Base-by-base conservation (phyloP, 2,888 invertebrate species). In the Leptopilina myrica region DNA sequence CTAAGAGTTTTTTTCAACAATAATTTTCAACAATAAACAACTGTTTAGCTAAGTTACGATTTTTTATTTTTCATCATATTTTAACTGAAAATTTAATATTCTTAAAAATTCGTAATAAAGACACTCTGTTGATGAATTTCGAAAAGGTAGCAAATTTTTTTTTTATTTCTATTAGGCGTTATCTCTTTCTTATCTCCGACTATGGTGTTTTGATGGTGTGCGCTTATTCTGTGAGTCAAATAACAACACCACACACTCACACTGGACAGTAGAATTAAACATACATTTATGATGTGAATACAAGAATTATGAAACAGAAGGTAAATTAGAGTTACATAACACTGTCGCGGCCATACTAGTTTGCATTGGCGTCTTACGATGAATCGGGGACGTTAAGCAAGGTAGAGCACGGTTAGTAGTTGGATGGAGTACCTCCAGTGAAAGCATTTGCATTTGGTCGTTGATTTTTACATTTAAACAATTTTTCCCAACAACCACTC, bases 361-460 rank as follows among this genome's bases (percentile, higher is more conserved):
- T 33, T 73, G 73, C 56, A 15, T 73, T 26, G 4, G 1, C 73
- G 56, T 53, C 53, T 43, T 26, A 20, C 73, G 73, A 8, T 2
- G 9, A 5, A 53, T 73, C 73, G 56, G 7, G 73, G n/a, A 9
- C 26, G 73, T 73, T 73, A 14, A 73, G 73, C 73, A 73, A 9
- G 53, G 73, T 12, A 53, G 49, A 6, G 73, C 73, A 73, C 56
- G 73, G 73, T 33, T 73, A 73, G 73, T 73, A 73, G 26, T 73
- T 73, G 56, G 73, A 56, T 56, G 73, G 73, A 53, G 8, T 5
- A 7, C 73, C 73, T 5, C 73, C 73, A 53, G 56, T 56, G 73
- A 73, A 73, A 26, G 56, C 73, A 8, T 56, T n/a, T 73, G 73
- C 73, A 73, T 26, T 33, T 73, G 73, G 73, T 73, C 73, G 73